These are phyloP conservation scores for Drosophila suboccidentalis DNA, from an alignment of 2,888 invertebrate species.

Conservation along the genomic window DNA sequence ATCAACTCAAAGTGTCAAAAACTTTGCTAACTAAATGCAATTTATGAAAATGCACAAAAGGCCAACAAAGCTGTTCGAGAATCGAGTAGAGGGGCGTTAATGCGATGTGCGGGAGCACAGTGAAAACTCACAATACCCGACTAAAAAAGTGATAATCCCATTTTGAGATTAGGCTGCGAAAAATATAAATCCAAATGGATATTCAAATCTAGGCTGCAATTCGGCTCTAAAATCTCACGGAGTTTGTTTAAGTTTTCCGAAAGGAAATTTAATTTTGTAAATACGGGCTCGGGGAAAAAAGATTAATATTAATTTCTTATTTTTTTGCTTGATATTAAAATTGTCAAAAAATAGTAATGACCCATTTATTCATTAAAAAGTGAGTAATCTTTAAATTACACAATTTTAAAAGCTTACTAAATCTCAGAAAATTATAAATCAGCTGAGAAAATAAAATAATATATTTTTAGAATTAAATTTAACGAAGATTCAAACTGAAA, in stretches of 20 bases:
- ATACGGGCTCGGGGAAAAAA: too few species aligned
- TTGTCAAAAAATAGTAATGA: too few species aligned
- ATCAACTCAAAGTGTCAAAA: conserved; percentile 66
- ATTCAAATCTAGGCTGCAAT: background rate
- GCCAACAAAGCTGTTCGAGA: conserved; percentile 25
- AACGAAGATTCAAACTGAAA: too few species aligned
- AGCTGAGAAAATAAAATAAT: too few species aligned
- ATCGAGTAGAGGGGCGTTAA: conserved; percentile 23
- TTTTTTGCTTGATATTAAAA: too few species aligned
- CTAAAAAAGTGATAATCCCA: background rate
- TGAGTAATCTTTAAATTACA: too few species aligned
- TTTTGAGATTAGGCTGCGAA: background rate
- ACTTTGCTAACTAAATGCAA: conserved; percentile 73
- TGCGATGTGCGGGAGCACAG: conserved; percentile 6
- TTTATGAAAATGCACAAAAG: conserved; percentile 68
- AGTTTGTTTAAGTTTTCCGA: background rate
- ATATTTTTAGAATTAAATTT: too few species aligned
- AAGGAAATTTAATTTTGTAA: background rate
- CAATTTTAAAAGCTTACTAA: too few species aligned
- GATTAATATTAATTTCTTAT: too few species aligned
- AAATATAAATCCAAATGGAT: too few species aligned
- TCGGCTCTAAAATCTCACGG: background rate
- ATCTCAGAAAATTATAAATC: too few species aligned
- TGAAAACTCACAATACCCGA: background rate
- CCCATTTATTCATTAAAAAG: too few species aligned